Evolutionary conservation across 2,113 vertebrate genomes (phyloP).

Genomic region (Hemibagrus wyckioides): DNA sequence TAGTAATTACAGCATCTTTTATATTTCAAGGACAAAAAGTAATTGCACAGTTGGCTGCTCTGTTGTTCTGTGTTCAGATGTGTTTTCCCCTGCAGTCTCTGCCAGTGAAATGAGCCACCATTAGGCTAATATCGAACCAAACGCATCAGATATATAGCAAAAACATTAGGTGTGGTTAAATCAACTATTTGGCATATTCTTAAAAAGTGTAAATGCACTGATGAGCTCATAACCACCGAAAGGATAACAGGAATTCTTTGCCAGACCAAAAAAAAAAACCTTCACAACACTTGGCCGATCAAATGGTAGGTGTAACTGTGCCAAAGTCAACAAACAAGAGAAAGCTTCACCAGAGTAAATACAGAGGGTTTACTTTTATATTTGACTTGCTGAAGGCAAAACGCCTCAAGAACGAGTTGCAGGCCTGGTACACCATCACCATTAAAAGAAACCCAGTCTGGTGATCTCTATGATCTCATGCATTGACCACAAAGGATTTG

Average conservation of each 20-base stretch:
- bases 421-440: neutral
- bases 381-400: neutral
- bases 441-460: neutral
- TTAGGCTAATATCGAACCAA: neutral
- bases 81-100: no score
- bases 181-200: no score
- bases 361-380: neutral
- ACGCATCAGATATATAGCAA: neutral
- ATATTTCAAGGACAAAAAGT: neutral
- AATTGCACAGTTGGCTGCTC: neutral
- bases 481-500: neutral
- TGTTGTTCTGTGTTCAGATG: neutral
- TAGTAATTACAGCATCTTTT: neutral
- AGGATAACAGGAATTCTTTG: neutral
- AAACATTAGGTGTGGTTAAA: neutral
- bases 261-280: neutral
- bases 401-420: neutral
- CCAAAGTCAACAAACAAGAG: neutral
- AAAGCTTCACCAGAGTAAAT: neutral
- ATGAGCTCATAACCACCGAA: neutral
- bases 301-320: neutral
- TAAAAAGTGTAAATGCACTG: neutral
- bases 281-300: neutral
- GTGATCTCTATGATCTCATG: neutral
- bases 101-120: neutral